Conservation (phyloP, 2,113 vertebrate species). For the Candoia aspera region DNA sequence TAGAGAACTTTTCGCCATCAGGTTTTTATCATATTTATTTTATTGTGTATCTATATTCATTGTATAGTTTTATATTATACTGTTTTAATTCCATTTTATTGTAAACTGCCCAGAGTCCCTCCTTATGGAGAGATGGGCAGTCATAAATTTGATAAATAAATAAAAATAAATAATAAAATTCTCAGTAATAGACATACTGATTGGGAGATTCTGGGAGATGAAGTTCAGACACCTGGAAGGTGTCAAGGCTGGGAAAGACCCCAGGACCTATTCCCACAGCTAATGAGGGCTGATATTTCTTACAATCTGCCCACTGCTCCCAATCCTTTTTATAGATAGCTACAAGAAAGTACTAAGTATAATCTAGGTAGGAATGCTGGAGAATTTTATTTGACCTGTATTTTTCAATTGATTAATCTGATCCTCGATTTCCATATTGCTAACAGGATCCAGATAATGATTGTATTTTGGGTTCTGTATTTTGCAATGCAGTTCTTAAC, state of each 20-base stretch:
- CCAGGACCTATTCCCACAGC: neutral
- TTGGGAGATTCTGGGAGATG: neutral
- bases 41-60: no score
- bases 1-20: no score
- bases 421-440: neutral
- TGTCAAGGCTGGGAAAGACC: neutral
- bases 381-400: neutral
- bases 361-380: neutral
- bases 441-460: neutral
- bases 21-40: no score
- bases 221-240: neutral
- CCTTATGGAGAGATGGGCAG: no score
- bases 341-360: neutral
- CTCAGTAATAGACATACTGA: neutral
- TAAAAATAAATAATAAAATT: no score
- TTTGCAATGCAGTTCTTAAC: neutral
- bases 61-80: no score
- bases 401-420: neutral
- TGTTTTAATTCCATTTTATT: no score
- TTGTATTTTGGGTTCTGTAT: neutral
- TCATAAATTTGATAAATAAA: no score
- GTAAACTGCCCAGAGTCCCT: no score
- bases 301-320: neutral
- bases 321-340: neutral
- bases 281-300: neutral